Percentiles rank a stretch among this genome's conserved stretches.
phyloP scores from a whole-genome alignment of 2,797 vertebrate genomes.

The Danio jaintianensis region DNA sequence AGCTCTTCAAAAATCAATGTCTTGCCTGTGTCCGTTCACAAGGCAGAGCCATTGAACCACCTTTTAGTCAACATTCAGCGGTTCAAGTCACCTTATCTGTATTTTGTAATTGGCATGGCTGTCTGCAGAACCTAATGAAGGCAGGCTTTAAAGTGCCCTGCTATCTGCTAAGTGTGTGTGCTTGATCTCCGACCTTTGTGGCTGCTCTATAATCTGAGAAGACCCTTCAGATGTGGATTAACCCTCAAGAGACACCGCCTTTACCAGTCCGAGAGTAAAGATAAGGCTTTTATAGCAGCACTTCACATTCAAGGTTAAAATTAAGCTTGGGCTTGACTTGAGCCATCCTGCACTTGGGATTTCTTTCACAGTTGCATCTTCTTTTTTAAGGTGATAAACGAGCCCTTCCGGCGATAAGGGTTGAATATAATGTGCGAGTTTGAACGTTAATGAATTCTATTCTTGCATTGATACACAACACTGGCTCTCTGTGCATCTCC shows the following conservation, averaged over 20 bases:
- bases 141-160: slow-evolving; percentile 63
- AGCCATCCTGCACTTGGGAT: slow-evolving; percentile 1
- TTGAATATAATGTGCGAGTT: slow-evolving; percentile 1
- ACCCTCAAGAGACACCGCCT: slow-evolving; percentile 58
- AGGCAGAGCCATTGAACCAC: slow-evolving; percentile 5
- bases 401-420: slow-evolving; percentile 25
- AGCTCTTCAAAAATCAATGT: not conserved
- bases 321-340: slow-evolving; percentile 37
- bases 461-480: slow-evolving; percentile 12
- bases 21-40: slow-evolving; percentile 35
- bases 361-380: slow-evolving; percentile 16
- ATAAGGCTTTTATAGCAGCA: slow-evolving; percentile 44
- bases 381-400: slow-evolving; percentile 1
- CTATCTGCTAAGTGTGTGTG: slow-evolving; percentile 65
- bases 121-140: slow-evolving; percentile 49
- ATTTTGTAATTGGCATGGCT: slow-evolving; percentile 59
- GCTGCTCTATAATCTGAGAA: slow-evolving; percentile 64
- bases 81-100: slow-evolving; percentile 51
- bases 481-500: slow-evolving; percentile 7
- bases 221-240: slow-evolving; percentile 73
- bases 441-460: slow-evolving; percentile 48
- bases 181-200: slow-evolving; percentile 70
- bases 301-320: slow-evolving; percentile 43
- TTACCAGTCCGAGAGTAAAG: slow-evolving; percentile 48
- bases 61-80: not conserved